Conservation (phyloP, 2,113 vertebrate genomes). For the Trinectes maculatus region DNA sequence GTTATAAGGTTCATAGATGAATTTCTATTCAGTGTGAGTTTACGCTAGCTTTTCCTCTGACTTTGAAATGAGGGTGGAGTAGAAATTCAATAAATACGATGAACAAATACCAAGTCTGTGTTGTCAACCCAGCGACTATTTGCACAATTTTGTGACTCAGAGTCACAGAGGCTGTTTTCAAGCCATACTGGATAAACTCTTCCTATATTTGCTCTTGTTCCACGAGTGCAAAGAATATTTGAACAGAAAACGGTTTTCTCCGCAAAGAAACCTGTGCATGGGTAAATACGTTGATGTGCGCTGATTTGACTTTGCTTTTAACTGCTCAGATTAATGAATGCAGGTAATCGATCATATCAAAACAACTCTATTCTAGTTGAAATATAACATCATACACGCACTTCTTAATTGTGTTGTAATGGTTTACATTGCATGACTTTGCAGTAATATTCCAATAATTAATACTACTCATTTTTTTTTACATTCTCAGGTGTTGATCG, state of each 20-base stretch:
- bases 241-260: background rate
- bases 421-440: too few relatives aligned
- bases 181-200: conserved; percentile 3
- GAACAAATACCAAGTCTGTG: conserved; percentile 7
- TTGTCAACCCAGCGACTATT: conserved; percentile 24
- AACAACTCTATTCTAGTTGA: too few relatives aligned
- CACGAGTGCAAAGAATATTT: background rate
- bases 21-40: background rate
- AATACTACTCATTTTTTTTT: too few relatives aligned
- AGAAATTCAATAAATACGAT: background rate
- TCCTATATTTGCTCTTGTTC: background rate
- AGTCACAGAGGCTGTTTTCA: conserved; percentile 25
- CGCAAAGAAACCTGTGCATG: background rate
- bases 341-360: too few relatives aligned
- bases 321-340: too few relatives aligned
- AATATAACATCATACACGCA: too few relatives aligned
- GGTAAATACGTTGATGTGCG: background rate
- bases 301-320: too few relatives aligned
- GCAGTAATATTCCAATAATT: too few relatives aligned
- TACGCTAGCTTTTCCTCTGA: background rate
- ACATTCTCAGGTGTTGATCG: too few relatives aligned
- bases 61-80: background rate
- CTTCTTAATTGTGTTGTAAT: too few relatives aligned
- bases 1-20: background rate
- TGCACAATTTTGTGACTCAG: conserved; percentile 1